Conservation (phyloP, 2,113 vertebrate species). For the Tragelaphus scriptus region DNA sequence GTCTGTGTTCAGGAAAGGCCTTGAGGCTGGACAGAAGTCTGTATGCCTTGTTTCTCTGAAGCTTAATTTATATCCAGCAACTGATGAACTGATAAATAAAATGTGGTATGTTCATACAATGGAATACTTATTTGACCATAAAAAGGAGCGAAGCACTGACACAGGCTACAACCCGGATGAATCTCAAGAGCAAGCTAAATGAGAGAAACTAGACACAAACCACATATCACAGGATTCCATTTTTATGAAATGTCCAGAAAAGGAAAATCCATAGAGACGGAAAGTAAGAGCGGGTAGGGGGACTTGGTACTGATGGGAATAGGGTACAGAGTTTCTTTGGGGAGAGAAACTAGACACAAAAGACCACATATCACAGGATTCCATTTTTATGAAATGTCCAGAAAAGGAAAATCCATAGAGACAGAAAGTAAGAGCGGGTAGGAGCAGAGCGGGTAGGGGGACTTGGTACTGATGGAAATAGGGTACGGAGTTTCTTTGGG, state of each 20-base stretch:
- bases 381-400: not conserved
- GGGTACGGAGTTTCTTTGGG: not conserved
- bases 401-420: not conserved
- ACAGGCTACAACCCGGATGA: not conserved
- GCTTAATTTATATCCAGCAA: not conserved
- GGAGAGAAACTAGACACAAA: not conserved
- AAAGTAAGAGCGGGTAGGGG: not conserved
- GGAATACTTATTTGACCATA: not conserved
- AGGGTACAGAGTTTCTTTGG: not conserved
- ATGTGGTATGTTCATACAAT: not conserved
- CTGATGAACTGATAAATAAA: not conserved
- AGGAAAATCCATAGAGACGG: not conserved
- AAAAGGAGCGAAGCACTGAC: not conserved
- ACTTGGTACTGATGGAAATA: not conserved
- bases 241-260: not conserved
- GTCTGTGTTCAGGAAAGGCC: not conserved
- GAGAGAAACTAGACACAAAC: not conserved
- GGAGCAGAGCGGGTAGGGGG: too few species aligned
- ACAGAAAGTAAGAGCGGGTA: not conserved
- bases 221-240: not conserved
- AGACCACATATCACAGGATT: not conserved
- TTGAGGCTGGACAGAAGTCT: not conserved
- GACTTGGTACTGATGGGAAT: not conserved
- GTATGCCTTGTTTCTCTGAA: not conserved
- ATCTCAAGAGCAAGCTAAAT: not conserved